Conservation (phyloP, 2,113 vertebrate species). For the Ptyas mucosa region DNA sequence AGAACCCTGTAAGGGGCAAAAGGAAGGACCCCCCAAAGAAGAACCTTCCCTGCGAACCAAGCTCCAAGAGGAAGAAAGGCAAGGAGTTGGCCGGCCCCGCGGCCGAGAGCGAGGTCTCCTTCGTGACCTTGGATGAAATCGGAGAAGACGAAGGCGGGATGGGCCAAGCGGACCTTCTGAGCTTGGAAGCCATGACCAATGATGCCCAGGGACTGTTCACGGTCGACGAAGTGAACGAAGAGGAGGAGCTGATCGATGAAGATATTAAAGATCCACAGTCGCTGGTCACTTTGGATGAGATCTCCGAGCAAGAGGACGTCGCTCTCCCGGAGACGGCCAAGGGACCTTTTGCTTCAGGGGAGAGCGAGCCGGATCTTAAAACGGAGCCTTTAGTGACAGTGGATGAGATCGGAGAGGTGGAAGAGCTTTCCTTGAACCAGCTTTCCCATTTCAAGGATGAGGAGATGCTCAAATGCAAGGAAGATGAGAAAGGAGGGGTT, state of each 20-base stretch:
- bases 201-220: conserved; percentile 59
- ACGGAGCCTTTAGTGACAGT: conserved; percentile 69
- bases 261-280: conserved; percentile 62
- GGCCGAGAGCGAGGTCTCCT: conserved; percentile 54
- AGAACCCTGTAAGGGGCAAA: conserved; percentile 56
- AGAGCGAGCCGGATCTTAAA: conserved; percentile 63
- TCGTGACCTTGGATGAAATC: conserved; percentile 83
- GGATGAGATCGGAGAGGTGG: conserved; percentile 74
- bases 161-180: not conserved
- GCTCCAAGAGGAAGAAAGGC: conserved; percentile 62
- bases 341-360: conserved; percentile 23
- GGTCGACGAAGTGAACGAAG: conserved; percentile 78
- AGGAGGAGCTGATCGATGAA: conserved; percentile 68
- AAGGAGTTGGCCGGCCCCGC: conserved; percentile 2
- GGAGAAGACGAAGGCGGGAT: conserved; percentile 80
- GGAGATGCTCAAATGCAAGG: conserved; percentile 33
- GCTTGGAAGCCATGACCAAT: not conserved
- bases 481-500: conserved; percentile 21
- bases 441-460: conserved; percentile 12
- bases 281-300: conserved; percentile 77
- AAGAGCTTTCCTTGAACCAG: conserved; percentile 66
- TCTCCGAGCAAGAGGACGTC: conserved; percentile 72
- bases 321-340: conserved; percentile 34
- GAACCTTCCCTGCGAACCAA: conserved; percentile 20
- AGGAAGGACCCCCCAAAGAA: conserved; percentile 58